Evolutionary conservation across 1,140 invertebrate genomes (phyloP), one percentile per base, ranked within the genome.

Genomic region (Heterodera schachtii): DNA sequence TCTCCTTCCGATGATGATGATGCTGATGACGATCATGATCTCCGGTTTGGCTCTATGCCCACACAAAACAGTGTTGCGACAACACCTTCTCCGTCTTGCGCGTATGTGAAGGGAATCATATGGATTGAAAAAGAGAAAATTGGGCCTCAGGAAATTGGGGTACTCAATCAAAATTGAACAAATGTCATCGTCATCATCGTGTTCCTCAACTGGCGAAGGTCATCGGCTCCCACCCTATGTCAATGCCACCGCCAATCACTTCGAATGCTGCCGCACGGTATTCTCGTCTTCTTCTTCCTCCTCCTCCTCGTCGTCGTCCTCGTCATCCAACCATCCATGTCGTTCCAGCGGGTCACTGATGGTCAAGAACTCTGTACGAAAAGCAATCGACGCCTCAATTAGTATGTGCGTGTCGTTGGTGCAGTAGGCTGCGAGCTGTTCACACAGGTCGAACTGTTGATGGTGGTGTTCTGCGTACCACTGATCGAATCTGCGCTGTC

Each of bases 391-490:
- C 44, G 75, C 75, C 21, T 77, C 52, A 8, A 52, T 77, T 19
- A 77, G 49, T 6, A 77, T 77, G 19, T 4, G 75, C 19, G 49
- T 52, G 49, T 77, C 75, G 49, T 77, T 77, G 44, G 49, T 31
- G 21, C 75, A 77, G 21, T 77, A 77, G 21, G n/a, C 52, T 21
- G 76, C 76, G 21, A 78, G 52, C 13, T 57, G 46, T 43, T 78
- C 76, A 73, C 52, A 46, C n/a, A 57, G 64, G 13, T 78, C 19
- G 52, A 78, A 47, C 31, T n/a, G 44, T 13, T 78, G n/a, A 31
- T 77, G 4, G 7, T 21, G 44, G 19, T 77, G 44, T 8, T n/a
- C 19, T 1, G 5, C 46, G 21, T 77, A 77, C 75, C 75, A 52
- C 8, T 7, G 21, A 9, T 66, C 67, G 31, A 78, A 78, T 31